These are phyloP conservation scores for Embidobia sp. DNA, from an alignment of 2,888 invertebrate genomes.

Conservation along the genomic window DNA sequence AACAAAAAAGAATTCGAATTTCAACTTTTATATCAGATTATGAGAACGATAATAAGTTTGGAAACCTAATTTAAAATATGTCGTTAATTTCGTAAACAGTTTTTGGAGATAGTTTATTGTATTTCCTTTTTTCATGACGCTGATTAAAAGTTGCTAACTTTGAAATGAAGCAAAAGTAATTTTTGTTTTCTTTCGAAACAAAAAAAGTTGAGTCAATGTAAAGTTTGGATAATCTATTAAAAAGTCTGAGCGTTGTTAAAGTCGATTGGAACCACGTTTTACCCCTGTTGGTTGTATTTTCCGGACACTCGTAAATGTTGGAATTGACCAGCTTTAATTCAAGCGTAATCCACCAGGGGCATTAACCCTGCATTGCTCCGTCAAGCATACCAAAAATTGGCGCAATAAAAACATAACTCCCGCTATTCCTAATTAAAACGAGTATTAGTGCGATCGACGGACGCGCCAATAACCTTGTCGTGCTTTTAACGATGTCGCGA, in stretches of 20 bases:
- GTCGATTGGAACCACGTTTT: slow-evolving; percentile 25
- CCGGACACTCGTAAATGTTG: slow-evolving; percentile 30
- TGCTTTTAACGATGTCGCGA: slow-evolving; percentile 50
- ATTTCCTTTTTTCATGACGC: too few species aligned
- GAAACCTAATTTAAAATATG: not conserved
- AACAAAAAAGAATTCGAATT: not conserved
- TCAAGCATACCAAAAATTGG: slow-evolving; percentile 33
- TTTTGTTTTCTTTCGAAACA: too few species aligned
- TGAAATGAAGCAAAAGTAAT: too few species aligned
- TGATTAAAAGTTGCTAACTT: too few species aligned
- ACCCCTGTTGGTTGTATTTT: slow-evolving; percentile 9
- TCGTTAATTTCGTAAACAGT: too few species aligned
- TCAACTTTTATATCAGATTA: not conserved
- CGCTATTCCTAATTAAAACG: slow-evolving; percentile 43
- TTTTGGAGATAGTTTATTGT: too few species aligned
- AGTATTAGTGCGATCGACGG: slow-evolving; percentile 14
- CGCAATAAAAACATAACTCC: slow-evolving; percentile 36
- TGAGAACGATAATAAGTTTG: not conserved
- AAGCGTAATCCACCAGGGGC: slow-evolving; percentile 22
- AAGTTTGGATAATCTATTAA: not conserved
- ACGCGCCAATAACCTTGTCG: slow-evolving; percentile 30
- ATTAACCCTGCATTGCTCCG: slow-evolving; percentile 13
- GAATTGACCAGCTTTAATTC: slow-evolving; percentile 36
- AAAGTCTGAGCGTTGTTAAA: slow-evolving; percentile 7
- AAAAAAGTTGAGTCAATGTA: too few species aligned